Percentiles rank a stretch among this genome's conserved stretches.
These are phyloP conservation scores for Rhincodon typus DNA, from an alignment of 2,797 vertebrate genomes.

Conservation along the genomic window DNA sequence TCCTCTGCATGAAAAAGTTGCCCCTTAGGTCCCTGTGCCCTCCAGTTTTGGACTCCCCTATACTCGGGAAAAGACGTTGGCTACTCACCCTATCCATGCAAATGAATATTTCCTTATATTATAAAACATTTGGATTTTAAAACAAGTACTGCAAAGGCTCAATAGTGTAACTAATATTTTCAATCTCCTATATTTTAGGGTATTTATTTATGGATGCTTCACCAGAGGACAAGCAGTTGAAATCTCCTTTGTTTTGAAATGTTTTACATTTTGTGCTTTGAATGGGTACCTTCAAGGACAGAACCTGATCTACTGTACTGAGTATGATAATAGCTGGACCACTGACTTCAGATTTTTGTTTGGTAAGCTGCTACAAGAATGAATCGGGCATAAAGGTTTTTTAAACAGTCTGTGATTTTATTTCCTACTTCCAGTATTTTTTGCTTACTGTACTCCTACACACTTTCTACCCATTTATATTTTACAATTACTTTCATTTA, in stretches of 20 bases:
- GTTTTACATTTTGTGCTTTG: conserved; percentile 62
- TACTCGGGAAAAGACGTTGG: no score
- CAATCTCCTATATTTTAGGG: conserved; percentile 55
- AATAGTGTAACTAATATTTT: neutral
- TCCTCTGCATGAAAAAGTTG: no score
- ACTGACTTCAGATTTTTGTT: conserved; percentile 60
- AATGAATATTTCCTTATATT: neutral
- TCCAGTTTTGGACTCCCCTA: no score
- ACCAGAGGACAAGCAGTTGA: conserved; percentile 71
- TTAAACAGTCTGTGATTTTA: neutral
- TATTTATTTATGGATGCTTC: conserved; percentile 72
- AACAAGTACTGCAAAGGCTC: neutral
- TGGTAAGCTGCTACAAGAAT: conserved; percentile 53
- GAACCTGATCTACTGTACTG: conserved; percentile 72
- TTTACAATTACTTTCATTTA: neutral
- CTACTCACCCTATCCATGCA: neutral
- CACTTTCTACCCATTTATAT: neutral
- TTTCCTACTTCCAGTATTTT: neutral
- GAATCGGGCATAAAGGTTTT: neutral
- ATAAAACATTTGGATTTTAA: no score
- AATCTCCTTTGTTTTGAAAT: conserved; percentile 55
- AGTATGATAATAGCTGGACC: conserved; percentile 67
- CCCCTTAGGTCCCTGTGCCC: no score
- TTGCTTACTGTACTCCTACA: neutral
- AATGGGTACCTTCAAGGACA: conserved; percentile 81